A percentile compares a stretch with the other conserved stretches of the same genome.
These are phyloP conservation scores for Polyommatus iphigenia DNA, from an alignment of 2,888 invertebrate genomes.

Conservation along the genomic window DNA sequence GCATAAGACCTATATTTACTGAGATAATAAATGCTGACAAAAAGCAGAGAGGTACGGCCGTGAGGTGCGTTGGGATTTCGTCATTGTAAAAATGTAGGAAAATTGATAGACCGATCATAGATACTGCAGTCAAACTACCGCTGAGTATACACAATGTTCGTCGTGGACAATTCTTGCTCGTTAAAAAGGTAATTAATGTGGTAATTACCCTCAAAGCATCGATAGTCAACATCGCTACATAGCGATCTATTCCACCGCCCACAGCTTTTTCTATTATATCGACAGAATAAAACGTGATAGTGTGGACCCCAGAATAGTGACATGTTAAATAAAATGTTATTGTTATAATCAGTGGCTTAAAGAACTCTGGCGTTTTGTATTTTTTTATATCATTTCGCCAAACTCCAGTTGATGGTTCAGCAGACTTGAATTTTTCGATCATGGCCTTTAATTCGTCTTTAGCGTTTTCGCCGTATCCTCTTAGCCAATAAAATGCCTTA, in stretches of 20 bases:
- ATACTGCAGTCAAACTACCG: slow-evolving; percentile 20
- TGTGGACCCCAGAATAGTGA: slow-evolving; percentile 28
- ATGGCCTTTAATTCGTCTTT: slow-evolving; percentile 26
- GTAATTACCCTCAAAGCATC: slow-evolving; percentile 22
- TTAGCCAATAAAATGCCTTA: slow-evolving; percentile 20
- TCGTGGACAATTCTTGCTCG: slow-evolving; percentile 27
- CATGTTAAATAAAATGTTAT: slow-evolving; percentile 24
- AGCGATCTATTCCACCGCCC: slow-evolving; percentile 26
- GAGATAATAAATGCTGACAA: slow-evolving; percentile 27
- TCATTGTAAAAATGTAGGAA: slow-evolving; percentile 22
- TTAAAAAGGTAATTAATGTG: slow-evolving; percentile 22
- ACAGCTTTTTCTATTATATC: slow-evolving; percentile 29
- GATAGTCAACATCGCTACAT: slow-evolving; percentile 22
- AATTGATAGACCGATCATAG: slow-evolving; percentile 25
- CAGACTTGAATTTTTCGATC: slow-evolving; percentile 23
- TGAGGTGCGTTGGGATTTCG: slow-evolving; percentile 8
- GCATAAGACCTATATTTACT: slow-evolving; percentile 27
- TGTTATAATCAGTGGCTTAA: slow-evolving; percentile 23
- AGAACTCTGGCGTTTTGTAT: not conserved
- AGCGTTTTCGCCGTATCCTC: slow-evolving; percentile 11
- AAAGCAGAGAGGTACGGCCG: slow-evolving; percentile 22
- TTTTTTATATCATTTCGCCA: slow-evolving; percentile 7
- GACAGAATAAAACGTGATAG: slow-evolving; percentile 26
- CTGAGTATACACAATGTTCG: slow-evolving; percentile 22
- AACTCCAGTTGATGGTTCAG: not conserved